Evolutionary conservation across 35 echinoderm and acorn worm species (phyloP), one percentile per base, ranked within the genome.

Genomic region (Lytechinus variegatus): DNA sequence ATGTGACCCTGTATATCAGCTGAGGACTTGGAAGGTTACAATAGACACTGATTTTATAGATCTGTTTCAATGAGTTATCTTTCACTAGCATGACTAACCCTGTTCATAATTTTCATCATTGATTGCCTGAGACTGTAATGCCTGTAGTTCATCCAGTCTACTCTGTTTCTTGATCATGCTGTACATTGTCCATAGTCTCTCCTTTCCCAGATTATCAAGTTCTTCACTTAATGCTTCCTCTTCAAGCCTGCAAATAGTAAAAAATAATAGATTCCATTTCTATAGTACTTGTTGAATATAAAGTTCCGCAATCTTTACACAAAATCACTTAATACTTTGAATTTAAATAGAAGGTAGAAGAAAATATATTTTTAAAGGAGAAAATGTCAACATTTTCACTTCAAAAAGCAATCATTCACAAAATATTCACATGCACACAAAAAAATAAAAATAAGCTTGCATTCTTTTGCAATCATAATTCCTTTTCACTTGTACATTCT

Each of bases 71-170:
- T 44, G 33, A 44, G 33, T 44, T 1, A 56, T 11, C 54, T 93
- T 10, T 10, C 52, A 33, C 87, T 12, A 53, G 53, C 13, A 54
- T 44, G 33, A 54, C 53, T 57, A 27, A 93, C 92, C 92, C 53
- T 54, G 28, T 44, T 93, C 53, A 57, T 93, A 93, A 44, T 93
- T 54, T 54, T 93, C 92, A 9, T 93, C 92, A 93, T 10, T 57
- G 11, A 93, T 54, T 19, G 92, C 92, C 54, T 93, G n/a, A 24
- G 53, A 27, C 54, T 93, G 92, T 27, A 4, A 3, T n/a, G 52
- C n/a, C 11, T 93, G 92, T 8, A 93, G n/a, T 27, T 54, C 53
- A n/a, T 54, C 9, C 54, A 93, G 54, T 21, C 21, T 9, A 10
- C 27, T 54, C 54, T 93, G 92, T 27, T 93, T 93, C 14, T 9